phyloP scores from a whole-genome alignment of 1,140 invertebrate species.

The Tachypleus tridentatus region DNA sequence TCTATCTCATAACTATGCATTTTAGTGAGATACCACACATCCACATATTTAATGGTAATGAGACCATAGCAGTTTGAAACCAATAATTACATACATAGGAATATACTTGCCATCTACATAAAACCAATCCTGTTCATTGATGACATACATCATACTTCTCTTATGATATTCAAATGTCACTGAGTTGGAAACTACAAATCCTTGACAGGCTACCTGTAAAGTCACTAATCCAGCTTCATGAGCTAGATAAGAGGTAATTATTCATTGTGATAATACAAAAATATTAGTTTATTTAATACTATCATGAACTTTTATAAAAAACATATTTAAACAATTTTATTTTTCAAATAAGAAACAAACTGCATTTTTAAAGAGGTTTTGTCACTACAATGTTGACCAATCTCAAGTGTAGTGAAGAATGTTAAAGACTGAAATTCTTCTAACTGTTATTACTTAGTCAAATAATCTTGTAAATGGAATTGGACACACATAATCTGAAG shows the following conservation, averaged over 20 bases:
- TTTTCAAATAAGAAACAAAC: no score
- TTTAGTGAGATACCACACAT: neutral
- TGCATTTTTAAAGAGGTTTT: no score
- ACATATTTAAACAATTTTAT: no score
- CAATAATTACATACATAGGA: neutral
- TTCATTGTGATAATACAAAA: no score
- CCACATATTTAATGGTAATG: neutral
- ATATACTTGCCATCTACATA: slow-evolving; percentile 21
- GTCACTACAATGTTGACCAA: no score
- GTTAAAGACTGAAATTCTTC: no score
- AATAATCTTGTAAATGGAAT: no score
- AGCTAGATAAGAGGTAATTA: slow-evolving; percentile 39
- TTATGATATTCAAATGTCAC: slow-evolving; percentile 85
- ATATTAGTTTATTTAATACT: no score
- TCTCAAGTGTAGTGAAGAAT: no score
- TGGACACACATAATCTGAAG: no score
- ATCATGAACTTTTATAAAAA: no score
- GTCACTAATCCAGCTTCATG: slow-evolving; percentile 78
- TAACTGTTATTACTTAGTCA: no score
- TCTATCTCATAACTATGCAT: neutral
- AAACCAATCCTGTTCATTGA: slow-evolving; percentile 24
- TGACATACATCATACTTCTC: slow-evolving; percentile 34
- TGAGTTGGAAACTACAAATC: slow-evolving; percentile 80
- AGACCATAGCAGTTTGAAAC: neutral
- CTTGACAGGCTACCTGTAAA: slow-evolving; percentile 79